Evolutionary conservation across 2,797 vertebrate genomes (phyloP), one percentile per base, ranked within the genome.

Genomic region (Acrossocheilus fasciatus): DNA sequence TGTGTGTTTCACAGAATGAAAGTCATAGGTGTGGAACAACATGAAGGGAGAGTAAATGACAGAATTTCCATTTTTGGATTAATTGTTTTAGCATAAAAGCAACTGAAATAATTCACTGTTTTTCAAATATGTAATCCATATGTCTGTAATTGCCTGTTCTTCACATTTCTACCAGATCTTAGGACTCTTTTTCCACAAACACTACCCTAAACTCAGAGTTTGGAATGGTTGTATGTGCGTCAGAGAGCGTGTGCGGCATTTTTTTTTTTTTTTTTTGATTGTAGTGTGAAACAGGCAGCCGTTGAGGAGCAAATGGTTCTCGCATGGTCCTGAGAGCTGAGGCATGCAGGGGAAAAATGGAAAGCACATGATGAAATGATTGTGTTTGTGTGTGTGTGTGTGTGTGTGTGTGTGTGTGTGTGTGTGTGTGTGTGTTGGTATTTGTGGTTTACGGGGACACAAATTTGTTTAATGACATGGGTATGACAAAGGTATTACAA

Each of bases 281-380:
- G 76, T 47, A 23, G 87, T 89, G 86, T 86, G 82, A 86, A 85
- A 87, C 45, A 77, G 72, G 47, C 84, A 64, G 47, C 75, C 78
- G 17, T 81, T 73, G 50, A 88, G 26, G 11, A 86, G 86, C 86
- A 89, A 89, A 89, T 89, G 78, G 66, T 76, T 85, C 82, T 88
- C 82, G 82, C 83, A 85, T 91, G 89, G 87, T 82, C 10, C 76
- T 70, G 66, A 76, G 39, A 86, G 73, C 81, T 81, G 76, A 76
- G 84, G 68, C 36, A 84, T 87, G 81, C 70, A 12, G 45, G n/a
- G 34, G 45, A 47, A 73, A 90, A 89, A 90, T 39, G 2, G 86
- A 87, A 84, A 86, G 82, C 86, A 88, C 84, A 89, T 89, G 89
- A 89, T 66, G 43, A 80, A 82, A 45, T 76, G 20, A 78, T 52